Conservation (phyloP, 2,113 vertebrate genomes). For the Chlamydotis undulata region DNA sequence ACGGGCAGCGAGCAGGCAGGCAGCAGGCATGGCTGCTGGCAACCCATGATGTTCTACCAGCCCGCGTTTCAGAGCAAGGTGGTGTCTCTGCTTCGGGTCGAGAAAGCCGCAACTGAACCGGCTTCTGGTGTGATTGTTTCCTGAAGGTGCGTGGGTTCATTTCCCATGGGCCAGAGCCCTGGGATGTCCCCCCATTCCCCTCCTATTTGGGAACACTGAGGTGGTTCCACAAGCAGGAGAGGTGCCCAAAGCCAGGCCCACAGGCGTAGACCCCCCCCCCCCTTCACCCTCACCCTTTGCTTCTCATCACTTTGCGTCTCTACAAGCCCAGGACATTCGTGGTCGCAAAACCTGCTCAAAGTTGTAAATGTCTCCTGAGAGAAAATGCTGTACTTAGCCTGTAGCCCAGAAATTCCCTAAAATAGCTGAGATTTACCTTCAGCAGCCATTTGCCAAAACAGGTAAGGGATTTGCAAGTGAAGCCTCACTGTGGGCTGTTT, state of each 20-base stretch:
- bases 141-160: neutral
- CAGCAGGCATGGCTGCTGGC: neutral
- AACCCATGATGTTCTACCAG: rapidly evolving
- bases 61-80: rapidly evolving
- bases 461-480: neutral
- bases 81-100: too few species aligned
- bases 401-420: neutral
- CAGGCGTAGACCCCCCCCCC: rapidly evolving
- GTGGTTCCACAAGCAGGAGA: neutral
- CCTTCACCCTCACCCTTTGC: neutral
- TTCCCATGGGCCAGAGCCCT: neutral
- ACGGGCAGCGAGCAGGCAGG: neutral
- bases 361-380: neutral
- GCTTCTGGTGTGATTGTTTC: rapidly evolving
- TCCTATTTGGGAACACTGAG: rapidly evolving
- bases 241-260: neutral
- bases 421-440: neutral
- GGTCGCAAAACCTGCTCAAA: rapidly evolving
- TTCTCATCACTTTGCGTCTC: neutral
- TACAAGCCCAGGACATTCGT: neutral
- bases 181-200: rapidly evolving
- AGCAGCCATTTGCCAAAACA: neutral
- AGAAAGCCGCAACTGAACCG: rapidly evolving
- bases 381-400: neutral
- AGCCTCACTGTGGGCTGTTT: neutral